Evolutionary conservation across 2,797 vertebrate genomes (phyloP).

Genomic region (Moxostoma hubbsi): DNA sequence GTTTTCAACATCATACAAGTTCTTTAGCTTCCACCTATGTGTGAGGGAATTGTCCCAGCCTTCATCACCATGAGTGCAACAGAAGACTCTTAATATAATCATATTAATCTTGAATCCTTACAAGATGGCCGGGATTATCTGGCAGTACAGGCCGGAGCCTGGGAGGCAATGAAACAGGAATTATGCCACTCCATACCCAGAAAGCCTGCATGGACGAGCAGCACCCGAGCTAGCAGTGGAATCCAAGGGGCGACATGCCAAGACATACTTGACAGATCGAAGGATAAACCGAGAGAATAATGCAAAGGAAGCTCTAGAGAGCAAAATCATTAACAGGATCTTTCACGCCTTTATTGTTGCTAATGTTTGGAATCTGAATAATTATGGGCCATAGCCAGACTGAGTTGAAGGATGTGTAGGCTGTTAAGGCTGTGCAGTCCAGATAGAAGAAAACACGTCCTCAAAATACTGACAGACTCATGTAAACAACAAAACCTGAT

Average conservation of each 20-base stretch:
- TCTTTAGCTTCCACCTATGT: conserved; percentile 51
- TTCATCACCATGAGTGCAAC: conserved; percentile 47
- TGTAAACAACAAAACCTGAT: conserved; percentile 48
- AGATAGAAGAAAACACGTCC: conserved; percentile 36
- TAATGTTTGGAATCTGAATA: conserved; percentile 43
- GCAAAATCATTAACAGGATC: conserved; percentile 36
- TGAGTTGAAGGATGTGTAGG: conserved; percentile 48
- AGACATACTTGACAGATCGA: conserved; percentile 35
- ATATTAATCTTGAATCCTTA: conserved; percentile 55
- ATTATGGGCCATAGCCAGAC: conserved; percentile 43
- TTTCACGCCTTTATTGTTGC: conserved; percentile 41
- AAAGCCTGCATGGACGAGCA: conserved; percentile 22
- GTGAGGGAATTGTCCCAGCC: conserved; percentile 48
- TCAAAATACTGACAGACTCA: conserved; percentile 47
- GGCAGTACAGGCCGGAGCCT: conserved; percentile 38
- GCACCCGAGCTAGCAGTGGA: conserved; percentile 37
- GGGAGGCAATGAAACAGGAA: conserved; percentile 37
- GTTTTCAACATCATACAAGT: conserved; percentile 48
- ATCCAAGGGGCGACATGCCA: conserved; percentile 44
- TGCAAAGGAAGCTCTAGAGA: conserved; percentile 44
- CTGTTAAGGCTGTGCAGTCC: conserved; percentile 23
- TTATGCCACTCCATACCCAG: not conserved
- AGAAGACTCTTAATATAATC: conserved; percentile 11
- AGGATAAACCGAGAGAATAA: conserved; percentile 33
- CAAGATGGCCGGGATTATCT: conserved; percentile 52